These are phyloP conservation scores for Aphelenchoides fujianensis DNA, from an alignment of 1,140 invertebrate species.

Conservation along the genomic window DNA sequence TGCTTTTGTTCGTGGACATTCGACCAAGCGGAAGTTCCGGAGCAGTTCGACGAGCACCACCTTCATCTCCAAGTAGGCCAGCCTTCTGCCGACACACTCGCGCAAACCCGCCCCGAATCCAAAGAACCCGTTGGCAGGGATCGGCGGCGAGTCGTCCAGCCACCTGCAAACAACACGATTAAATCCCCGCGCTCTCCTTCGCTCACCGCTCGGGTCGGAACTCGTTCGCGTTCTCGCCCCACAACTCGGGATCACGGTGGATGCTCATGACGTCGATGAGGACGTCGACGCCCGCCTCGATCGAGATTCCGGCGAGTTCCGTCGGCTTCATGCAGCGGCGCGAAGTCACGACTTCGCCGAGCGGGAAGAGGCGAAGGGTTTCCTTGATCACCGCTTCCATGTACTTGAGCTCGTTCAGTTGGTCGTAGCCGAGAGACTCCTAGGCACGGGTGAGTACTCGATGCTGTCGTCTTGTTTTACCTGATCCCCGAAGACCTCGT, in stretches of 20 bases:
- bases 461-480: too few relatives aligned
- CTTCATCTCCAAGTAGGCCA: not conserved
- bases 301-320: too few relatives aligned
- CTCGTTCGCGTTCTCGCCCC: constrained; percentile 47
- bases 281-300: constrained; percentile 38
- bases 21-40: too few relatives aligned
- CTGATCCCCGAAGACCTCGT: too few relatives aligned
- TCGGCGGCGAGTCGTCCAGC: not conserved
- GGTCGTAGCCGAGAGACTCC: too few relatives aligned
- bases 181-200: too few relatives aligned
- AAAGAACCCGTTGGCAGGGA: not conserved
- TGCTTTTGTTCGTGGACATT: not conserved
- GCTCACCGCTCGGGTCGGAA: constrained; percentile 39
- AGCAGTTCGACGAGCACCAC: not conserved
- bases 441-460: too few relatives aligned
- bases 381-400: constrained; percentile 54
- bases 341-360: too few relatives aligned
- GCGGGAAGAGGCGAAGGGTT: too few relatives aligned
- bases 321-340: too few relatives aligned
- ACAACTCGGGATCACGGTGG: constrained; percentile 38
- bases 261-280: constrained; percentile 36
- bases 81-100: not conserved
- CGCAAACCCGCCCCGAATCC: constrained; percentile 1
- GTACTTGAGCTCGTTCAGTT: constrained; percentile 51
- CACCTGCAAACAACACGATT: not conserved